Percentiles rank a stretch among this genome's conserved stretches.
Evolutionary conservation across 2,888 invertebrate species (phyloP).

Genomic region (Hyppa rectilinea): DNA sequence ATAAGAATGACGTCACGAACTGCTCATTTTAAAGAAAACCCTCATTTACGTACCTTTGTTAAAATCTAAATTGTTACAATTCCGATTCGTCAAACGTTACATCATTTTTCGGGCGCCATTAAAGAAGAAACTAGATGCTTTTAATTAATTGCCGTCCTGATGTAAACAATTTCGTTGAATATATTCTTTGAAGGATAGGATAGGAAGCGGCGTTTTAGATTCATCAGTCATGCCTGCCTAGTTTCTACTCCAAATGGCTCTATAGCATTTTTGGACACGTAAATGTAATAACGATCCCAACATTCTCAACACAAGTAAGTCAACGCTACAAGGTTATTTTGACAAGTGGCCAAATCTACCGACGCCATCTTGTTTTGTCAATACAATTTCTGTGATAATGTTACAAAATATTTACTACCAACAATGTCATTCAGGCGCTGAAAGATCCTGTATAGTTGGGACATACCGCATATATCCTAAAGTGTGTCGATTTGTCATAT

Average conservation of each 20-base stretch:
- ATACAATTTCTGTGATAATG: not conserved
- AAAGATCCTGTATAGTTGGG: not conserved
- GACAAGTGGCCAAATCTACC: not conserved
- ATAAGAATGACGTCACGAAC: slow-evolving; percentile 24
- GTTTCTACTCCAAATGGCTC: not conserved
- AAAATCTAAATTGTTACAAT: not conserved
- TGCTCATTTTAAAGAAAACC: slow-evolving; percentile 4
- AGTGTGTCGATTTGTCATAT: not conserved
- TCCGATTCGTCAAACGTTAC: slow-evolving; percentile 1
- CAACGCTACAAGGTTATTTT: not conserved
- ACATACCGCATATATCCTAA: not conserved
- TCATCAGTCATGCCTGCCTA: not conserved
- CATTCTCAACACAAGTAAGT: not conserved
- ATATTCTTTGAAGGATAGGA: not conserved
- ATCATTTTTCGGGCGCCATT: slow-evolving; percentile 4
- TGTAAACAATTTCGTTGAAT: slow-evolving; percentile 1
- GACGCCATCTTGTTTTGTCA: not conserved
- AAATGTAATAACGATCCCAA: not conserved
- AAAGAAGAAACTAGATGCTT: slow-evolving; percentile 19
- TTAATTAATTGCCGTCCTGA: not conserved
- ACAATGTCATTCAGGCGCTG: not conserved
- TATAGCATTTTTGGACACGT: not conserved
- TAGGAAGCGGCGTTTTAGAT: not conserved
- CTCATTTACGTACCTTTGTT: not conserved
- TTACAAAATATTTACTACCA: not conserved